A percentile compares a stretch with the other conserved stretches of the same genome.
Evolutionary conservation across 1,140 invertebrate genomes (phyloP).

Genomic region (Psix sp.): DNA sequence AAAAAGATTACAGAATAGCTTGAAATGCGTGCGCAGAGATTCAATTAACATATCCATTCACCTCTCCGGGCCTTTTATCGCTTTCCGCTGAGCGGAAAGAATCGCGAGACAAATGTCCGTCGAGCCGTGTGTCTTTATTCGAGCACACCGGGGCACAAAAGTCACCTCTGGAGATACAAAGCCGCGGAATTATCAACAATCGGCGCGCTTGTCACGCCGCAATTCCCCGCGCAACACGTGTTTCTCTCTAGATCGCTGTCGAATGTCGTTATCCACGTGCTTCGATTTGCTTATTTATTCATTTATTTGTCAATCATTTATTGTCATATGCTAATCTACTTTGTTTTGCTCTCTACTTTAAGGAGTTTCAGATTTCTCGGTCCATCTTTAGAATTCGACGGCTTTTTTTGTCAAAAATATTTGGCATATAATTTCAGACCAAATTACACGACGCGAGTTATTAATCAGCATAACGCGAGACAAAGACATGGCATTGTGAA

Average conservation of each 20-base stretch:
- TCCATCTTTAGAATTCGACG: too few relatives aligned
- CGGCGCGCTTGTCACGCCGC: slow-evolving; percentile 25
- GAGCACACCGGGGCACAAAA: slow-evolving; percentile 19
- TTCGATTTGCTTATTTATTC: too few relatives aligned
- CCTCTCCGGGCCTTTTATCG: slow-evolving; percentile 27
- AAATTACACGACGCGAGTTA: background rate
- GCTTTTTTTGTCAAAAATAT: too few relatives aligned
- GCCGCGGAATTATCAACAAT: slow-evolving; percentile 34
- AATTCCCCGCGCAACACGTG: slow-evolving; percentile 48
- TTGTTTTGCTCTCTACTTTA: too few relatives aligned
- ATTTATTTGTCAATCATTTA: too few relatives aligned
- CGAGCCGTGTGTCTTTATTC: slow-evolving; percentile 35
- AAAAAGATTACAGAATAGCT: slow-evolving; percentile 36
- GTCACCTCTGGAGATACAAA: too few relatives aligned
- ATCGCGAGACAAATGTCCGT: slow-evolving; percentile 47
- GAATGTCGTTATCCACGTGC: too few relatives aligned
- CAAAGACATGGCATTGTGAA: slow-evolving; percentile 16
- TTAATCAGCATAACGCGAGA: background rate
- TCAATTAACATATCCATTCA: slow-evolving; percentile 56
- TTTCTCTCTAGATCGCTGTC: too few relatives aligned
- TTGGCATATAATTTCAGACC: too few relatives aligned
- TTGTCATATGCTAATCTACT: too few relatives aligned
- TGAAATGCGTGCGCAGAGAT: slow-evolving; percentile 25
- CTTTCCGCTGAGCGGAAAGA: slow-evolving; percentile 53
- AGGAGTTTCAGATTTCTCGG: too few relatives aligned